Conservation (phyloP, 1,140 invertebrate genomes). For the Cardiocondyla obscurior region DNA sequence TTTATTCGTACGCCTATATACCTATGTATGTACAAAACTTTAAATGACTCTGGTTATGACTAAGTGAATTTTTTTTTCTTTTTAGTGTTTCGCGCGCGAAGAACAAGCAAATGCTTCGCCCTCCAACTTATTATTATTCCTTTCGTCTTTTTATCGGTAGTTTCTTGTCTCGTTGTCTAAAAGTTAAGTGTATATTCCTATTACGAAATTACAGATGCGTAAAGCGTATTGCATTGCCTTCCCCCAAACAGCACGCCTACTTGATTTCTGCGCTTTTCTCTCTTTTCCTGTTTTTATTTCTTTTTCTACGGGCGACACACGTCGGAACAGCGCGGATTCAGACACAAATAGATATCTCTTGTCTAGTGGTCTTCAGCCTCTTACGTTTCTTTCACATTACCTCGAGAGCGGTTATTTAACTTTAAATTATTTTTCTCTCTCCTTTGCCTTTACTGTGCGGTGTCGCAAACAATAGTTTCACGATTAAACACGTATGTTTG, state of each 20-base stretch:
- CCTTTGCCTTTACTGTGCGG: neutral
- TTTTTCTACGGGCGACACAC: constrained; percentile 25
- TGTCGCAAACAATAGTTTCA: neutral
- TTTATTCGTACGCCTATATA: constrained; percentile 57
- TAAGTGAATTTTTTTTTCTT: constrained; percentile 73
- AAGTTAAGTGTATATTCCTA: constrained; percentile 77
- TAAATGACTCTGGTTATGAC: constrained; percentile 83
- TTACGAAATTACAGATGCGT: constrained; percentile 77
- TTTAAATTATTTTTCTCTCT: neutral
- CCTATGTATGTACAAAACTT: constrained; percentile 78
- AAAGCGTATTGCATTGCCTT: constrained; percentile 85
- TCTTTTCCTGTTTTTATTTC: neutral
- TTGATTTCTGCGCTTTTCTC: constrained; percentile 49
- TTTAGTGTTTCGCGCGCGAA: constrained; percentile 46
- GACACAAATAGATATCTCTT: constrained; percentile 15
- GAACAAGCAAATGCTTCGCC: constrained; percentile 4
- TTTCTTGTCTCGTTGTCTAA: constrained; percentile 64
- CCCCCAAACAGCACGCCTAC: constrained; percentile 79
- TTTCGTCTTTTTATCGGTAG: constrained; percentile 31
- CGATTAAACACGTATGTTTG: neutral
- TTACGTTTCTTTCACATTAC: constrained; percentile 5
- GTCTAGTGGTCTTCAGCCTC: neutral
- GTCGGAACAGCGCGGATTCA: constrained; percentile 9
- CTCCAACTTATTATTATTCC: constrained; percentile 17
- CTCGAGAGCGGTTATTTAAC: neutral